phyloP scores from a whole-genome alignment of 1,140 invertebrate species.

The Mizuhopecten yessoensis region DNA sequence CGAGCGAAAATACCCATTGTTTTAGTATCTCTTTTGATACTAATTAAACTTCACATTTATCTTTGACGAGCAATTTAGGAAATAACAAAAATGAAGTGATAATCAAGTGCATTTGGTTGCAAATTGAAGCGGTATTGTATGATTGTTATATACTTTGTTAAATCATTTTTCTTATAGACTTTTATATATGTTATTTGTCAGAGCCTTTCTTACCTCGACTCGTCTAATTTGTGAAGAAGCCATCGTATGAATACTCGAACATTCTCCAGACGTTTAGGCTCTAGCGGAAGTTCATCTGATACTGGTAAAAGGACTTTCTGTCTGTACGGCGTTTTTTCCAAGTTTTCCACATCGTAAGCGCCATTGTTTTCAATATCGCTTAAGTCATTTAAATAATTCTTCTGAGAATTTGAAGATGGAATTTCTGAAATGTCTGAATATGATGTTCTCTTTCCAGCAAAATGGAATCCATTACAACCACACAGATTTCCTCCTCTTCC shows the following conservation, averaged over 20 bases:
- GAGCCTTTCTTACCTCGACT: not conserved
- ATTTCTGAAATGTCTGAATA: conserved; percentile 45
- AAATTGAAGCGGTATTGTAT: no score
- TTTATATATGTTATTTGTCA: no score
- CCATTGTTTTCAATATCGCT: not conserved
- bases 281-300: not conserved
- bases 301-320: not conserved
- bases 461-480: conserved; percentile 62
- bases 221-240: not conserved
- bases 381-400: conserved; percentile 31
- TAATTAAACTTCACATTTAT: no score
- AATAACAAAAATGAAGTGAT: no score
- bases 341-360: not conserved
- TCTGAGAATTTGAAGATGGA: conserved; percentile 15
- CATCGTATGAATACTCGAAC: not conserved
- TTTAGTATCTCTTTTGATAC: no score
- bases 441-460: conserved; percentile 61
- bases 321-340: not conserved
- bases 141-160: no score
- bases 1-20: no score
- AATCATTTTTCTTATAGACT: no score
- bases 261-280: not conserved
- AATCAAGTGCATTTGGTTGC: no score
- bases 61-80: no score
- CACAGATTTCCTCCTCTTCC: conserved; percentile 60